Evolutionary conservation across 2,888 invertebrate species (phyloP).

Genomic region (Gisinianus flammeolus): DNA sequence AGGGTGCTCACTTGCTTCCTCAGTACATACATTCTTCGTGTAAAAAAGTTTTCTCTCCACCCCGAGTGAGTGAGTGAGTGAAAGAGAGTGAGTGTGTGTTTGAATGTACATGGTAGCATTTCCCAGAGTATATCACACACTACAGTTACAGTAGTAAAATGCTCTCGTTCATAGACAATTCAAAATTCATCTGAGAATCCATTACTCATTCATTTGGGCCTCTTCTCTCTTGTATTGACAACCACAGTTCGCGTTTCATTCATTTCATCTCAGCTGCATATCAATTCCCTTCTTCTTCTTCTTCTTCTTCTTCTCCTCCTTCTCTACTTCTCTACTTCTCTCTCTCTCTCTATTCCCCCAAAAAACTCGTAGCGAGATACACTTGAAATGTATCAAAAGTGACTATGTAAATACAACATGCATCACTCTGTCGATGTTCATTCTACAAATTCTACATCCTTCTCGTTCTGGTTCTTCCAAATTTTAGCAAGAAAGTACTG

Average conservation of each 20-base stretch:
- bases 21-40: not conserved
- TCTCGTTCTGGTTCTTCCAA: not conserved
- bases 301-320: not conserved
- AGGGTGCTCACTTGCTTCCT: too few species aligned
- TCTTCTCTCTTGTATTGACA: slow-evolving; percentile 40
- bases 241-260: slow-evolving; percentile 36
- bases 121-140: too few species aligned
- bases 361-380: not conserved
- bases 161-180: slow-evolving; percentile 35
- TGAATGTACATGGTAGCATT: too few species aligned
- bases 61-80: too few species aligned
- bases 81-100: too few species aligned
- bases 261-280: slow-evolving; percentile 40
- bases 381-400: not conserved
- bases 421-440: not conserved
- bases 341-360: not conserved
- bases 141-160: slow-evolving; percentile 17
- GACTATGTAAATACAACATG: not conserved
- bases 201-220: slow-evolving; percentile 40
- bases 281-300: slow-evolving; percentile 32
- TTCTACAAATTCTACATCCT: not conserved
- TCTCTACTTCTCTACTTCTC: not conserved
- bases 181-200: slow-evolving; percentile 38
- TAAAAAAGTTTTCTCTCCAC: not conserved
- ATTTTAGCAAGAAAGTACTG: slow-evolving; percentile 9